Conservation (phyloP, 2,797 vertebrate species). For the Trichosurus vulpecula region DNA sequence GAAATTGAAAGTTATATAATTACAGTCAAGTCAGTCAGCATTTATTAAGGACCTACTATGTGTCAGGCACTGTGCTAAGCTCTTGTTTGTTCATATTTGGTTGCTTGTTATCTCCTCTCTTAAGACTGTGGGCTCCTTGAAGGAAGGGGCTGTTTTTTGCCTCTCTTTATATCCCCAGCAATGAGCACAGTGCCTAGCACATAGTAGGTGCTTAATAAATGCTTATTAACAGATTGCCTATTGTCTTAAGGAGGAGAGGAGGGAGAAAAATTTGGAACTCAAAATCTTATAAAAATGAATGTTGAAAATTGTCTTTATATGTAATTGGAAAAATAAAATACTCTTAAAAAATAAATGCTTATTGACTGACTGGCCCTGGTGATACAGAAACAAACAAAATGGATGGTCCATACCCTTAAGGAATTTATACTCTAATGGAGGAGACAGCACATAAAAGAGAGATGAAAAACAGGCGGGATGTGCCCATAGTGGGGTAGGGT, state of each 20-base stretch:
- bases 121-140: not conserved
- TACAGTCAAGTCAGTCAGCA: not conserved
- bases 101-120: not conserved
- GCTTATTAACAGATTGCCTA: not conserved
- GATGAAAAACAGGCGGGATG: not conserved
- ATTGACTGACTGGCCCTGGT: not conserved
- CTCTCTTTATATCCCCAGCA: not conserved
- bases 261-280: not conserved
- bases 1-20: not conserved
- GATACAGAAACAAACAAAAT: not conserved
- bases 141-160: not conserved
- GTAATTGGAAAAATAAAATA: not conserved
- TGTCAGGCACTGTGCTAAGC: not conserved
- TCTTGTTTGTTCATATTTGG: not conserved
- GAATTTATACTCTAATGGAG: not conserved
- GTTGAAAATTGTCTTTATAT: not conserved
- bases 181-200: too few species aligned
- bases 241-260: not conserved
- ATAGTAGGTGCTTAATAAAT: not conserved
- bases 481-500: not conserved
- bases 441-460: not conserved
- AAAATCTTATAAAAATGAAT: not conserved
- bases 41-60: not conserved
- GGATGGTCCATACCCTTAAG: not conserved
- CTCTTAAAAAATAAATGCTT: not conserved